Percentiles rank a stretch among this genome's conserved stretches.
phyloP scores from a whole-genome alignment of 2,113 vertebrate genomes.

The Ophthalmolycus amberensis region DNA sequence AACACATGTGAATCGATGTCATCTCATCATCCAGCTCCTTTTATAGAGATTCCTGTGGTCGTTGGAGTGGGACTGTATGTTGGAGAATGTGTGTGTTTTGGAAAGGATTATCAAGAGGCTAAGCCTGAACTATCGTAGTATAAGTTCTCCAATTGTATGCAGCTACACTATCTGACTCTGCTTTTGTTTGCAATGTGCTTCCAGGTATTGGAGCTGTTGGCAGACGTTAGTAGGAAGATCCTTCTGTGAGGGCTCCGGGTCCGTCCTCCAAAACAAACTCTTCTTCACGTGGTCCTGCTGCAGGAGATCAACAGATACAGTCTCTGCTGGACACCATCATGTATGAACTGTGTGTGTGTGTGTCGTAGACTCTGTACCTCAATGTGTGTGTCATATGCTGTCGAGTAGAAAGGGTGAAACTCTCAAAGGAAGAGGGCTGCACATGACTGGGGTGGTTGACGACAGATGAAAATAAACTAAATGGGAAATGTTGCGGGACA shows the following conservation, averaged over 20 bases:
- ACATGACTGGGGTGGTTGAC: not conserved
- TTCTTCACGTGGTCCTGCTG: slow-evolving; percentile 88
- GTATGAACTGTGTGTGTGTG: slow-evolving; percentile 61
- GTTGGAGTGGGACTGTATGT: not conserved
- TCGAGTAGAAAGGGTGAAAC: not conserved
- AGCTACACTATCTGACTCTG: not conserved
- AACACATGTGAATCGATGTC: not conserved
- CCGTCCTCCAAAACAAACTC: slow-evolving; percentile 84
- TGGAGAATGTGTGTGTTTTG: not conserved
- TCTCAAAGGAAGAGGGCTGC: not conserved
- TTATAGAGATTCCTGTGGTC: not conserved
- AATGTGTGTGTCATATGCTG: not conserved
- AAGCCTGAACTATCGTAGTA: not conserved
- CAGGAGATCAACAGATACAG: slow-evolving; percentile 95
- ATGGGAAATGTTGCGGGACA: not conserved
- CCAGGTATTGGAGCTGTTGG: slow-evolving; percentile 87
- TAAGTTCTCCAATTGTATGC: not conserved
- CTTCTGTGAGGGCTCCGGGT: slow-evolving; percentile 83
- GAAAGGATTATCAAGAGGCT: not conserved
- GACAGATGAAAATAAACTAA: not conserved
- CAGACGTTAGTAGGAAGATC: slow-evolving; percentile 86
- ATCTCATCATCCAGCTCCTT: not conserved
- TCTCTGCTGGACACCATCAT: slow-evolving; percentile 85
- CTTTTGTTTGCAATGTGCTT: slow-evolving; percentile 20
- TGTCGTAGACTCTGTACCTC: not conserved